Percentiles rank a stretch among this genome's conserved stretches.
Evolutionary conservation across 2,888 invertebrate species (phyloP).

Genomic region (Agrenia bidenticulata): DNA sequence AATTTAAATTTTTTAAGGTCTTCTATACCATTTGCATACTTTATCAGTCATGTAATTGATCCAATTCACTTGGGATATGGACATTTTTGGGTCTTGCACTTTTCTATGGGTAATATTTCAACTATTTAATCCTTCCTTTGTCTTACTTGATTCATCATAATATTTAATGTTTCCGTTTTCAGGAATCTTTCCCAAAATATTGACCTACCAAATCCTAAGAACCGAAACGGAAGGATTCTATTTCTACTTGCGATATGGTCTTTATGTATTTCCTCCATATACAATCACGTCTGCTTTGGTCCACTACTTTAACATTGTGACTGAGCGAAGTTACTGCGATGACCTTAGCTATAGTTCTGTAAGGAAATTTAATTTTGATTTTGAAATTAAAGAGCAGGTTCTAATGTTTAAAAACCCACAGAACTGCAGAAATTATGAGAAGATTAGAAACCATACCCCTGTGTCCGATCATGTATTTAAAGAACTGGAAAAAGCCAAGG

Average conservation of each 20-base stretch:
- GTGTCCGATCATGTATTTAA: no score
- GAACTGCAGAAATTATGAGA: no score
- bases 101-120: slow-evolving; percentile 19
- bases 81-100: slow-evolving; percentile 24
- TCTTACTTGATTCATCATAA: no score
- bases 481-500: no score
- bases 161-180: no score
- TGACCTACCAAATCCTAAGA: slow-evolving; percentile 27
- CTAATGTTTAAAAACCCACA: no score
- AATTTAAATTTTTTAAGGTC: slow-evolving; percentile 41
- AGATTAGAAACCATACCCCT: no score
- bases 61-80: slow-evolving; percentile 15
- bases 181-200: slow-evolving; percentile 35
- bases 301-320: slow-evolving; percentile 28
- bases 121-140: no score
- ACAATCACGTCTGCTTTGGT: slow-evolving; percentile 36
- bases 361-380: background rate
- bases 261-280: slow-evolving; percentile 38
- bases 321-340: slow-evolving; percentile 29
- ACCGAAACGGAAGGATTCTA: background rate
- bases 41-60: slow-evolving; percentile 8
- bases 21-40: slow-evolving; percentile 34
- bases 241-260: slow-evolving; percentile 9
- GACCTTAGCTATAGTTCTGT: background rate
- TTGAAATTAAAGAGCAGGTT: no score